Evolutionary conservation across 2,888 invertebrate genomes (phyloP).

Genomic region (Chydorus sphaericus): DNA sequence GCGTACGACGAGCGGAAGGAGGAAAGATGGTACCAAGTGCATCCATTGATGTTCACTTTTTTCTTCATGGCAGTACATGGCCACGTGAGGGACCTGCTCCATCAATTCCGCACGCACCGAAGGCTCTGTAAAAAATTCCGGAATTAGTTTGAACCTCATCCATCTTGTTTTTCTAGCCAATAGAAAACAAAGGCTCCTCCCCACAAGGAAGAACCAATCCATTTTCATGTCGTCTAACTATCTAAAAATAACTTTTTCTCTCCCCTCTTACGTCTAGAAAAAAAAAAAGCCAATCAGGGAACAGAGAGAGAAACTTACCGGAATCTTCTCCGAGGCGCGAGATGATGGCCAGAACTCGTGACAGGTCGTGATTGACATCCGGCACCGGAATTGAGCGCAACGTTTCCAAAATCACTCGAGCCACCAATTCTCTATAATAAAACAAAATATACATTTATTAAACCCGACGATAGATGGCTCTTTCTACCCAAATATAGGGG

Average conservation of each 20-base stretch:
- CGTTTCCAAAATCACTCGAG: slow-evolving; percentile 40
- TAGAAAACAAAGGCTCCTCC: not conserved
- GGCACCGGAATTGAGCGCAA: slow-evolving; percentile 32
- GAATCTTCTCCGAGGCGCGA: slow-evolving; percentile 32
- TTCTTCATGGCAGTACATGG: slow-evolving; percentile 42
- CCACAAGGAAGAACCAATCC: too few relatives aligned
- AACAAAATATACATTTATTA: too few relatives aligned
- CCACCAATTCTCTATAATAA: slow-evolving; percentile 42
- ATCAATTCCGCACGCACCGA: slow-evolving; percentile 44
- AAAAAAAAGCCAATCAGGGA: not conserved
- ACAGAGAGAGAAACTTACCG: slow-evolving; percentile 27
- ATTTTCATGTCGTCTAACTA: too few relatives aligned
- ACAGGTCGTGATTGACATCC: slow-evolving; percentile 29
- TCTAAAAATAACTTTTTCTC: not conserved
- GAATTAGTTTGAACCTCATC: not conserved
- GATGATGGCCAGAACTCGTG: slow-evolving; percentile 35
- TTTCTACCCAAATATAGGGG: not conserved
- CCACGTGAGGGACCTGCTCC: slow-evolving; percentile 50
- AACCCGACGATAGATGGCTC: too few relatives aligned
- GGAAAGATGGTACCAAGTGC: slow-evolving; percentile 39
- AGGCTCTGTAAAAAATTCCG: slow-evolving; percentile 35
- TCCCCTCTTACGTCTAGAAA: too few relatives aligned
- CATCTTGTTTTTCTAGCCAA: not conserved
- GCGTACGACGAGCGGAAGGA: slow-evolving; percentile 45
- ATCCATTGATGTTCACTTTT: slow-evolving; percentile 32